Conservation (phyloP, 53 echinoderm and acorn worm genomes). For the Echinometra lucunter region DNA sequence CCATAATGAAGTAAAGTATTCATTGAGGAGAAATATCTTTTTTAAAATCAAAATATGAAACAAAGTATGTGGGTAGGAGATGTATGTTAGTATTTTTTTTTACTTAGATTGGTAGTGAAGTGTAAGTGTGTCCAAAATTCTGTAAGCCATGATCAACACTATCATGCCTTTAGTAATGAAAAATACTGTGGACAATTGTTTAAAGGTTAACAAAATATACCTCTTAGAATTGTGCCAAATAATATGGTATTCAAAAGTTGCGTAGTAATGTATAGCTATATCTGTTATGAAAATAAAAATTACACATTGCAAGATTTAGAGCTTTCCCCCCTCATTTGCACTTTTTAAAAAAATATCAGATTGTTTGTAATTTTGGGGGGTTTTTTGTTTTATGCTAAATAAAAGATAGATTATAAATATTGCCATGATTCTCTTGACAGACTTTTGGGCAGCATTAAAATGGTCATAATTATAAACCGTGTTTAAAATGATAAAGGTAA, state of each 20-base stretch:
- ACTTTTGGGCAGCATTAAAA: not conserved
- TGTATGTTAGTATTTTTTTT: not conserved
- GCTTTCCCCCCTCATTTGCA: not conserved
- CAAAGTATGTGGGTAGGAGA: not conserved
- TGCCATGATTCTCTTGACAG: not conserved
- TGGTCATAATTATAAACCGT: not conserved
- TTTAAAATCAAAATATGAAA: not conserved
- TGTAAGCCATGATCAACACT: not conserved
- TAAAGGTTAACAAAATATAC: slow-evolving; percentile 2
- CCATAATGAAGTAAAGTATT: too few relatives aligned
- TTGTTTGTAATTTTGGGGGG: not conserved
- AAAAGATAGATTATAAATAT: not conserved
- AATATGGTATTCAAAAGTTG: not conserved
- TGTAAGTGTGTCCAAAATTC: not conserved
- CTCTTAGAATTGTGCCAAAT: slow-evolving; percentile 23
- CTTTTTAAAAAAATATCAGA: not conserved
- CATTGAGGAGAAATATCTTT: not conserved
- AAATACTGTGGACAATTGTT: not conserved
- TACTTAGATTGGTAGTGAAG: not conserved
- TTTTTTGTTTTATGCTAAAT: not conserved
- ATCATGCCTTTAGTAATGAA: not conserved
- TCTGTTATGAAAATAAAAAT: not conserved
- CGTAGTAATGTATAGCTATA: not conserved
- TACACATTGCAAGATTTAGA: not conserved
- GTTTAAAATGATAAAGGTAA: too few relatives aligned